Conservation (phyloP, 2,113 vertebrate species). For the Gracilinanus agilis region DNA sequence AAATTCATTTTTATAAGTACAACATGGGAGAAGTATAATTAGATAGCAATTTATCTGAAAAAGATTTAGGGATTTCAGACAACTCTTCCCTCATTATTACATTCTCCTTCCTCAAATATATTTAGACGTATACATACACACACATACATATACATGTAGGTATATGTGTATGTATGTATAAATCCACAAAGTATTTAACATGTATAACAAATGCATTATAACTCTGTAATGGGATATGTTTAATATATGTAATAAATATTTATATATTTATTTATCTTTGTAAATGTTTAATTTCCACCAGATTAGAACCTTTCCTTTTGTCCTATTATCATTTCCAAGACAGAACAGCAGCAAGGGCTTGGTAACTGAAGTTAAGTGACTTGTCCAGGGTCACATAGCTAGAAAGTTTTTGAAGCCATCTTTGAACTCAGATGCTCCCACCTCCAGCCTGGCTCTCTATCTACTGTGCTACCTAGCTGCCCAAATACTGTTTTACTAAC, state of each 20-base stretch:
- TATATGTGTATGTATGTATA: background rate
- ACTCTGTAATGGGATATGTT: too few species aligned
- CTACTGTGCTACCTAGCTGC: background rate
- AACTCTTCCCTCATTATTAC: background rate
- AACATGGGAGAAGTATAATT: background rate
- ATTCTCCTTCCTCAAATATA: background rate
- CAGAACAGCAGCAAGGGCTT: too few species aligned
- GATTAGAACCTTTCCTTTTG: background rate
- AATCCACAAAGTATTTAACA: background rate
- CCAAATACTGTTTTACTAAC: background rate
- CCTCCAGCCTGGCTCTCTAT: too few species aligned
- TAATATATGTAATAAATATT: background rate
- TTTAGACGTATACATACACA: too few species aligned
- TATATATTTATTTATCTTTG: background rate
- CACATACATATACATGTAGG: background rate
- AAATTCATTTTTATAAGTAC: background rate
- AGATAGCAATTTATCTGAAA: background rate
- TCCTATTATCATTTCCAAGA: too few species aligned
- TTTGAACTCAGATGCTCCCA: too few species aligned
- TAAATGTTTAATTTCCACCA: background rate
- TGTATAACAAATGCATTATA: background rate
- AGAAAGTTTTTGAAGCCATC: too few species aligned
- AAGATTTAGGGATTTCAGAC: background rate
- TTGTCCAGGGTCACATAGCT: too few species aligned
- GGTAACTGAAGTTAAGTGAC: too few species aligned